A percentile compares a stretch with the other conserved stretches of the same genome.
These are phyloP conservation scores for Hipparchia sbordonii DNA, from an alignment of 2,888 invertebrate genomes.

Conservation along the genomic window DNA sequence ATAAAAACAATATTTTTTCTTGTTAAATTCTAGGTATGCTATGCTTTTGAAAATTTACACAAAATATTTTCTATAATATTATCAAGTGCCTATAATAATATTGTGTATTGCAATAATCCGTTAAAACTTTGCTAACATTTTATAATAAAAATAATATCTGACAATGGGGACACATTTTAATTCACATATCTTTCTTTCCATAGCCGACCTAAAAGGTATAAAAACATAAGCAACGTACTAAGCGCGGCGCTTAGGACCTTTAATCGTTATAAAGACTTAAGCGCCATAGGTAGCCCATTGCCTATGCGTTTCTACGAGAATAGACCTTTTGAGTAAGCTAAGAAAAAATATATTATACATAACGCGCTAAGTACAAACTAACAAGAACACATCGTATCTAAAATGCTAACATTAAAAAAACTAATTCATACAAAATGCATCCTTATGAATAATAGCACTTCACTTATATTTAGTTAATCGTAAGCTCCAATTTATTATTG, in stretches of 20 bases:
- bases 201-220: no score
- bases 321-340: no score
- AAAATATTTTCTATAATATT: background rate
- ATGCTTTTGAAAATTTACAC: background rate
- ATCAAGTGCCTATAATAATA: background rate
- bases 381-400: constrained; percentile 35
- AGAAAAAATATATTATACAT: background rate
- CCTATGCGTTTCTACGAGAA: no score
- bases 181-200: background rate
- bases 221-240: no score
- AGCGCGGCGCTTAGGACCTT: no score
- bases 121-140: background rate
- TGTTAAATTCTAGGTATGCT: background rate
- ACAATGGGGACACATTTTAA: background rate
- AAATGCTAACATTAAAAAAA: constrained; percentile 30
- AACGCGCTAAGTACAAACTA: constrained; percentile 10
- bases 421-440: constrained; percentile 32
- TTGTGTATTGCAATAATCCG: background rate
- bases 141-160: background rate
- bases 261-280: no score
- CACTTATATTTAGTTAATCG: constrained; percentile 26
- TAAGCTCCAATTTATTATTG: constrained; percentile 35
- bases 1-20: constrained; percentile 6
- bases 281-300: no score
- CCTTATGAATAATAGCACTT: constrained; percentile 32